Evolutionary conservation across 2,113 vertebrate genomes (phyloP), one percentile per base, ranked within the genome.

Genomic region (Clarias gariepinus): DNA sequence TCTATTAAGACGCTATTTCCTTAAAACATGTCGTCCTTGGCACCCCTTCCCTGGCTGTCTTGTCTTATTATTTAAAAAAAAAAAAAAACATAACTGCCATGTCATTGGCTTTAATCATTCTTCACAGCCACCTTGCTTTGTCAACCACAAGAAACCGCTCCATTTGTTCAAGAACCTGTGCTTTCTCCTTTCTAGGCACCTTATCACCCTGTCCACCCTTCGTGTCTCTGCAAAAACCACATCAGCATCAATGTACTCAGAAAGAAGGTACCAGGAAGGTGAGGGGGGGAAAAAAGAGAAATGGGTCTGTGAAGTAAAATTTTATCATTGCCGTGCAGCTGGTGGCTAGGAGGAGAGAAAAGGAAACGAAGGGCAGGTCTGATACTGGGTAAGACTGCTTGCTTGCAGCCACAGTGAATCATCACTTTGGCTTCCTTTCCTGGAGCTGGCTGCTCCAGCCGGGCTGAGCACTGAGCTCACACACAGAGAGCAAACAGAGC

Each of bases 1-100:
- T 94, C 91, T 89, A 93, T 94, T 94, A 94, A 91, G 90, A 83
- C 92, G 91, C 94, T 90, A 94, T 94, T 94, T 86, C 86, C 81
- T 61, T 41, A 23, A 87, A 87, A 87, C 68, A 66, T 30, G 52
- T 77, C 18, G 61, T n/a, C 25, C 61, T 61, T 4, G 3, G 47
- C 61, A 68, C 53, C 73, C 69, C 15, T 52, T 69, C 21, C 41
- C 21, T 8, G 16, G 19, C 19, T 81, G 61, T 4, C 30, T 83
- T 55, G 36, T 82, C 55, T 64, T 63, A 3, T 71, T 77, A 60
- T 57, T 33, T 30, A 30, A 12, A 68, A 68, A 11, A 28, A 66
- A 47, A 74, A 74, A 18, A 33, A 71, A 13, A 68, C 33, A 12
- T 52, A 78, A 28, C 69, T 52, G 80, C 10, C 86, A 64, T 61